Evolutionary conservation across 2,797 vertebrate species (phyloP), one percentile per base, ranked within the genome.

Genomic region (Chelon auratus): DNA sequence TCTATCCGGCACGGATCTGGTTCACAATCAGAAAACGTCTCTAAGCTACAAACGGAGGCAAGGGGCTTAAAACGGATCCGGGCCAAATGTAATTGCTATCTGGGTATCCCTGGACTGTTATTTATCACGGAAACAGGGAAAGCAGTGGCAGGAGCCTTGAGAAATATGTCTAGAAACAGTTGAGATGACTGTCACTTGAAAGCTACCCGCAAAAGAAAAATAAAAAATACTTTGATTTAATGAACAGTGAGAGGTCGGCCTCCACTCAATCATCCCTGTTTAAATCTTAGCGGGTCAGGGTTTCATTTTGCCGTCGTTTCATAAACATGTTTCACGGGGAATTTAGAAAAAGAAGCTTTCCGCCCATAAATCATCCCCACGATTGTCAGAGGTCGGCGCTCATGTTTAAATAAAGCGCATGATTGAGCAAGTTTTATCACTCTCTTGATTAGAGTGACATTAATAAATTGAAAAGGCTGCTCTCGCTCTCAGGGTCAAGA

Each of bases 381-480:
- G 9, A 48, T 58, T 65, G 69, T 68, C 76, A 42, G 78, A 86
- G 76, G 82, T 81, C 53, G 4, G 48, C 13, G 60, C 71, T 83
- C 61, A 9, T 78, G 68, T 60, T n/a, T n/a, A 86, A 87, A 82
- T 72, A 67, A 30, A 65, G 42, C 9, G 2, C 62, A 9, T 68
- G 71, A 77, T 85, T 24, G 74, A 68, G 33, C 42, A 59, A 47
- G 68, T 79, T 78, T 86, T 74, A 81, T 84, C 39, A 20, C 76
- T 56, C 2, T 54, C 72, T 82, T 72, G 74, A 89, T 89, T 87
- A 78, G 79, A 75, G 33, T n/a, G 47, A 72, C 80, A 59, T 84
- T 82, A 83, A 85, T 64, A 79, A 80, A 71, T 77, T 33, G 30
- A 70, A 82, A 76, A 79, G 72, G 57, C 66, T 15, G 67, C 18